Percentiles rank a stretch among this genome's conserved stretches.
Conservation (phyloP, 2,888 invertebrate species). For the Pristionchus mayeri region DNA sequence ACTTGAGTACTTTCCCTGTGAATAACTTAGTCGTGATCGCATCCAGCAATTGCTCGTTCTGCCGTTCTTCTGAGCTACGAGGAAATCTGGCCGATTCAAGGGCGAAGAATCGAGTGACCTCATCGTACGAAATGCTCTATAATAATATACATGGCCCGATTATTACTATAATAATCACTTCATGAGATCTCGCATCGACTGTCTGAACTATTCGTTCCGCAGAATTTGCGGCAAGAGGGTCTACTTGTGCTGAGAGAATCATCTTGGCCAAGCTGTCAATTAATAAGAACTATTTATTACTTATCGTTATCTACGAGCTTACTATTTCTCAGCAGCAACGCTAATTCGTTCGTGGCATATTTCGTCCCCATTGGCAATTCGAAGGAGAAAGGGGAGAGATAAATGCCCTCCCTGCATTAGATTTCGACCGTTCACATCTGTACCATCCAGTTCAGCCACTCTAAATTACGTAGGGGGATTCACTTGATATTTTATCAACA, state of each 20-base stretch:
- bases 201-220: not conserved
- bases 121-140: not conserved
- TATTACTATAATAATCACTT: not conserved
- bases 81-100: not conserved
- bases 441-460: slow-evolving; percentile 40
- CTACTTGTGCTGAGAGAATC: slow-evolving; percentile 36
- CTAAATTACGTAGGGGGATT: too few relatives aligned
- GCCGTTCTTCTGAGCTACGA: slow-evolving; percentile 4
- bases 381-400: slow-evolving; percentile 23
- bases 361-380: slow-evolving; percentile 8
- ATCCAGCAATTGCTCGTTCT: not conserved
- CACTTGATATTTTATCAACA: too few relatives aligned
- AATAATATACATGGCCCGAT: not conserved
- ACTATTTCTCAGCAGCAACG: slow-evolving; percentile 7
- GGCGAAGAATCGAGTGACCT: slow-evolving; percentile 11
- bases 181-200: not conserved
- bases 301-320: too few relatives aligned
- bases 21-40: not conserved
- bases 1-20: slow-evolving; percentile 41
- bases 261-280: slow-evolving; percentile 25
- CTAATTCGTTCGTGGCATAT: not conserved
- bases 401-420: not conserved
- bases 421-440: slow-evolving; percentile 19
- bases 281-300: too few relatives aligned
- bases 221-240: not conserved